Conservation (phyloP, 2,888 invertebrate genomes). For the Hymenopus coronatus region DNA sequence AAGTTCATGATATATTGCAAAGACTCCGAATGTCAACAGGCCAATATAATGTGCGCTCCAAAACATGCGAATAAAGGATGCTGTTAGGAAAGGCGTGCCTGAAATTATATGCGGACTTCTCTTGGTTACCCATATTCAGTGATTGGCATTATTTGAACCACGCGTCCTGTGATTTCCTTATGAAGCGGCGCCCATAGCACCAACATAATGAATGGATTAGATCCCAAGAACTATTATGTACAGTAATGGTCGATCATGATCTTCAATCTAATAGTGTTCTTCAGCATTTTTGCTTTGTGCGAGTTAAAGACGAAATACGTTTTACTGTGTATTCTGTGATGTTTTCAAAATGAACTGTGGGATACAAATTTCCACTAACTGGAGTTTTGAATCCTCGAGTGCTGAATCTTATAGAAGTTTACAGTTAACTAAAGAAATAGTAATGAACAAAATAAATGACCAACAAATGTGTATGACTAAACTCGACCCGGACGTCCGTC, state of each 20-base stretch:
- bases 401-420: too few species aligned
- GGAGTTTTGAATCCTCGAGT: too few species aligned
- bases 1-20: not conserved
- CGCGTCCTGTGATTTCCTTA: not conserved
- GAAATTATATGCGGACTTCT: too few species aligned
- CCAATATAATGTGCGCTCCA: not conserved
- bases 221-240: not conserved
- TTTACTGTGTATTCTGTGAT: too few species aligned
- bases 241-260: not conserved
- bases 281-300: too few species aligned
- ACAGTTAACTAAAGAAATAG: too few species aligned
- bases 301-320: too few species aligned
- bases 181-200: not conserved
- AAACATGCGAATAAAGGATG: not conserved
- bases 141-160: not conserved
- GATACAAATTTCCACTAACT: too few species aligned
- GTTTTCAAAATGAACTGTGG: too few species aligned
- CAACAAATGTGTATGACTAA: too few species aligned
- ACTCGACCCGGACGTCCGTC: too few species aligned
- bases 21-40: not conserved
- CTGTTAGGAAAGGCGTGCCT: not conserved
- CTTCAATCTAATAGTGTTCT: not conserved
- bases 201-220: not conserved
- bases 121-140: not conserved
- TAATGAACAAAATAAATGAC: too few species aligned